Evolutionary conservation across 1,140 invertebrate genomes (phyloP), one percentile per base, ranked within the genome.

Genomic region (Antheraea pernyi): DNA sequence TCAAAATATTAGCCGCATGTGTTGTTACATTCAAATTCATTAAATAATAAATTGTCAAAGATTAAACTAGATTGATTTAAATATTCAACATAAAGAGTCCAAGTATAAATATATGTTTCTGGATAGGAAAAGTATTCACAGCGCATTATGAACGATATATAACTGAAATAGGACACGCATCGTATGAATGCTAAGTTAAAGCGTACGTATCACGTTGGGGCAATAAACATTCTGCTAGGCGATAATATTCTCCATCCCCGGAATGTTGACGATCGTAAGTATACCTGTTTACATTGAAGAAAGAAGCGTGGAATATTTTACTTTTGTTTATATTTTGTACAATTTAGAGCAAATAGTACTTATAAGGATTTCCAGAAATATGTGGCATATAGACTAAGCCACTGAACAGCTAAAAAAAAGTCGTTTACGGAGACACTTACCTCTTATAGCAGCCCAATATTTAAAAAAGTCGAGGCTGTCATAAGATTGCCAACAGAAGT

Each of bases 221-320:
- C 60, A 61, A 61, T 61, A 61, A 61, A 61, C 19, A 61, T 61
- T 61, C 60, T 30, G 22, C 19, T 30, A 61, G 36, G 16, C 60
- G 19, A 22, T 13, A 36, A 30, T 61, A 36, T n/a, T 61, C 19
- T 61, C 19, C 19, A 61, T 61, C 3, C 60, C 60, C 19, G 11
- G 19, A 22, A 22, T 61, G 60, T 61, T 61, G 60, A 61, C 60
- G 36, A 30, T 61, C 60, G 36, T 61, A 61, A 61, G 60, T 61
- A 61, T 36, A 22, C 60, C 60, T 61, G 60, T 61, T 61, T 61
- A 61, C 19, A 19, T 22, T 61, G 10, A 22, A 36, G 60, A 36
- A 61, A 16, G n/a, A 61, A 9, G 11, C 36, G 16, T 22, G 5
- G 36, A 36, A 36, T 61, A 61, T 61, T 36, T 61, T 61, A 7